phyloP scores from a whole-genome alignment of 2,113 vertebrate species.

The Pygoscelis adeliae region DNA sequence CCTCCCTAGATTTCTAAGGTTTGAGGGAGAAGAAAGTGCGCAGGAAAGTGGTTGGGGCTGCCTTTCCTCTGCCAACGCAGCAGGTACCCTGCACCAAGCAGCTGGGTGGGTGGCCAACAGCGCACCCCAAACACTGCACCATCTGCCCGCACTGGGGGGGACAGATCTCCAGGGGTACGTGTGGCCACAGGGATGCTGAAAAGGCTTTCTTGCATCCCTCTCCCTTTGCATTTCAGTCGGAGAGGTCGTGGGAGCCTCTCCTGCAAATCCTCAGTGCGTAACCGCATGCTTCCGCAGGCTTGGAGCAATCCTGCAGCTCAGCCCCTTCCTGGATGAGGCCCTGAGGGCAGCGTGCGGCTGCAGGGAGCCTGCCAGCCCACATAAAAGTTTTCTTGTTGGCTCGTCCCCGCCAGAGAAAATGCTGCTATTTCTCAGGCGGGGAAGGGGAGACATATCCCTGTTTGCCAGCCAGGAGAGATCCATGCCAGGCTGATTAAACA shows the following conservation, averaged over 20 bases:
- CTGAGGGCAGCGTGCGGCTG: not conserved
- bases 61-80: accelerated
- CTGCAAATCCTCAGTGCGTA: not conserved
- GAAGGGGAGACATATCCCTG: not conserved
- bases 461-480: not conserved
- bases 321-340: not conserved
- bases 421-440: not conserved
- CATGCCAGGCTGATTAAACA: not conserved
- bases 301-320: not conserved
- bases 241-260: not conserved
- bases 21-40: not conserved
- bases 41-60: not conserved
- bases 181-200: not conserved
- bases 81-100: not conserved
- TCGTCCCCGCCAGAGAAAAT: not conserved
- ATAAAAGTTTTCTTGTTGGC: not conserved
- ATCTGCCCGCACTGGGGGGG: accelerated
- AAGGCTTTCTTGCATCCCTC: not conserved
- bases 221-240: not conserved
- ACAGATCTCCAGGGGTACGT: not conserved
- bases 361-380: not conserved
- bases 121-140: not conserved
- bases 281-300: accelerated
- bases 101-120: not conserved
- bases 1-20: not conserved